These are phyloP conservation scores for Spilarctia lutea DNA, from an alignment of 2,888 invertebrate genomes.

Conservation along the genomic window DNA sequence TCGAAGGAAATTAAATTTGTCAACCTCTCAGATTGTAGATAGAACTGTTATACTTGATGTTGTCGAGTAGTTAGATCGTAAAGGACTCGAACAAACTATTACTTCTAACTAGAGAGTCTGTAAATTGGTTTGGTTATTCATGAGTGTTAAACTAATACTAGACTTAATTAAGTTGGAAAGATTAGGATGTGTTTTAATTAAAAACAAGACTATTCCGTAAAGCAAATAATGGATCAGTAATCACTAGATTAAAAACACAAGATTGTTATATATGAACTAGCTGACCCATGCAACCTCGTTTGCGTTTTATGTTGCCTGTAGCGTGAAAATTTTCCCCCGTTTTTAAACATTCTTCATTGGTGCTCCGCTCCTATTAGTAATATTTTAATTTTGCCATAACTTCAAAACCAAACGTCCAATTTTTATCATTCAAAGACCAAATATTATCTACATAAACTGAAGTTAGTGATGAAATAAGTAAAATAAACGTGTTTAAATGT, in stretches of 20 bases:
- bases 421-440: too few species aligned
- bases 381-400: too few species aligned
- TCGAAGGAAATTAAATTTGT: conserved; percentile 48
- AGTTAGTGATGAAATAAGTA: too few species aligned
- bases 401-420: too few species aligned
- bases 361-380: too few species aligned
- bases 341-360: too few species aligned
- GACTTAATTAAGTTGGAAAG: background rate
- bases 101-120: conserved; percentile 25
- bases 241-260: background rate
- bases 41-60: conserved; percentile 42
- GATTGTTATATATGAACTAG: too few species aligned
- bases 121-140: conserved; percentile 32
- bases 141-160: background rate
- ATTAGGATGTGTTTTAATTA: background rate
- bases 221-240: background rate
- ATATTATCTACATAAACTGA: too few species aligned
- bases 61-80: conserved; percentile 26
- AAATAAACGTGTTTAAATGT: too few species aligned
- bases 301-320: too few species aligned
- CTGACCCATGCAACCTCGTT: too few species aligned
- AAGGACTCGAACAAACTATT: conserved; percentile 15
- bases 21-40: conserved; percentile 37
- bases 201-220: background rate
- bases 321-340: too few species aligned